Evolutionary conservation across 2,888 invertebrate species (phyloP), one percentile per base, ranked within the genome.

Genomic region (Oscheius onirici): DNA sequence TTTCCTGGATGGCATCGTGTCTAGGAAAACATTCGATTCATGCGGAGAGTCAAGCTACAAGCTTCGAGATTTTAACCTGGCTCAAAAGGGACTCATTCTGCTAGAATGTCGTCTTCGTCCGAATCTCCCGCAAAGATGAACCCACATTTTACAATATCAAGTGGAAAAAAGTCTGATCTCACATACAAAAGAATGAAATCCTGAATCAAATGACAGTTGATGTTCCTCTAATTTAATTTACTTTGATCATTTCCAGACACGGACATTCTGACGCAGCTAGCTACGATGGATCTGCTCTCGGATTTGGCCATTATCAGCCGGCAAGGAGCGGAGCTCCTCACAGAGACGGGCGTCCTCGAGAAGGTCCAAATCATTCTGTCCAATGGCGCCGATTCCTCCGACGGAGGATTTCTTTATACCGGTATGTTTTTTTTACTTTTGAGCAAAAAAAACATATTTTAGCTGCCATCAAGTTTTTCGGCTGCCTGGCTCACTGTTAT

Each of bases 391-490:
- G 34, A 52, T 41, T 46, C 61, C 1, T 63, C 70, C 26, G 70
- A 70, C 51, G 70, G 70, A 1, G 70, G 70, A 40, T 70, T 70
- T 26, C 63, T 70, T 40, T 61, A 34, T 51, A 24, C 70, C 6
- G 34, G 70, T 70, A 40, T 2, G 24, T 46, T 61, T 26, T 10
- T 10, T 63, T 15, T 15, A 3, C 24, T 5, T 43, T 43, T 43
- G 40, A 20, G 2, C 40, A 20, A 41, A 3, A 22, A 41, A 49
- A 0, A 17, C 28, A 34, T 24, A 17, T 55, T 61, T n/a, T 63
- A 71, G 79, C 72, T 26, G 69, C 74, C n/a, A 69, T 76, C 17
- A 69, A 75, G 17, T 79, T 75, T 52, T 58, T 79, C 28, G 75
- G 75, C 43, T 71, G 65, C 51, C 41, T 75, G 43, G 58, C 72